Evolutionary conservation across 2,113 vertebrate species (phyloP).

Genomic region (Hippocampus mohnikei): DNA sequence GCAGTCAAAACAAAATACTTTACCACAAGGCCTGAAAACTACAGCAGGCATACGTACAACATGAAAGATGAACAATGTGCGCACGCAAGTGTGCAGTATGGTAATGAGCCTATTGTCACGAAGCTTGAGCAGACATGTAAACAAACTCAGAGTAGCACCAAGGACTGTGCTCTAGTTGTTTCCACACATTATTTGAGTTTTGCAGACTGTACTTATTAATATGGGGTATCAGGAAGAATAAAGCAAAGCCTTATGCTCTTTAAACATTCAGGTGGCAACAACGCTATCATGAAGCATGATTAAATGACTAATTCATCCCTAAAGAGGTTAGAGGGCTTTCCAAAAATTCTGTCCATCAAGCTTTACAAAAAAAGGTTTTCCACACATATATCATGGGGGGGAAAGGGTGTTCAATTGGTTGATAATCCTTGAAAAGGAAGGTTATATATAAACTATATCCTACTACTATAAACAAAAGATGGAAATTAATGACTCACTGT

Average conservation of each 20-base stretch:
- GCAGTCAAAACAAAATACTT: background rate
- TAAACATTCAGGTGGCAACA: background rate
- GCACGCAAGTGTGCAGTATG: background rate
- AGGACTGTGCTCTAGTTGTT: slow-evolving; percentile 25
- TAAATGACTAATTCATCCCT: too few relatives aligned
- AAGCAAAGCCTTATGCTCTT: background rate
- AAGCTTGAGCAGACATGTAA: background rate
- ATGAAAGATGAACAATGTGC: background rate
- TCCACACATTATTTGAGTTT: slow-evolving; percentile 5
- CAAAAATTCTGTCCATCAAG: too few relatives aligned
- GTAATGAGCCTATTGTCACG: background rate
- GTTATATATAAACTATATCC: too few relatives aligned
- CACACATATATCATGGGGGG: too few relatives aligned
- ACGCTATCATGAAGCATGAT: too few relatives aligned
- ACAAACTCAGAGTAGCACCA: slow-evolving; percentile 14
- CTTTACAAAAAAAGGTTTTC: too few relatives aligned
- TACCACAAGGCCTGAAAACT: background rate
- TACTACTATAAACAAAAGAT: too few relatives aligned
- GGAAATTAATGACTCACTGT: too few relatives aligned
- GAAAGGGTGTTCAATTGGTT: too few relatives aligned
- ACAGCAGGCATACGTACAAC: background rate
- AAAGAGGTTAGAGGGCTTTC: too few relatives aligned
- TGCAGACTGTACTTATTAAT: slow-evolving; percentile 9
- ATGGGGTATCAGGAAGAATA: too few relatives aligned
- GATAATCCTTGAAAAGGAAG: too few relatives aligned